Evolutionary conservation across 2,888 invertebrate genomes (phyloP).

Genomic region (Volucella zonaria): DNA sequence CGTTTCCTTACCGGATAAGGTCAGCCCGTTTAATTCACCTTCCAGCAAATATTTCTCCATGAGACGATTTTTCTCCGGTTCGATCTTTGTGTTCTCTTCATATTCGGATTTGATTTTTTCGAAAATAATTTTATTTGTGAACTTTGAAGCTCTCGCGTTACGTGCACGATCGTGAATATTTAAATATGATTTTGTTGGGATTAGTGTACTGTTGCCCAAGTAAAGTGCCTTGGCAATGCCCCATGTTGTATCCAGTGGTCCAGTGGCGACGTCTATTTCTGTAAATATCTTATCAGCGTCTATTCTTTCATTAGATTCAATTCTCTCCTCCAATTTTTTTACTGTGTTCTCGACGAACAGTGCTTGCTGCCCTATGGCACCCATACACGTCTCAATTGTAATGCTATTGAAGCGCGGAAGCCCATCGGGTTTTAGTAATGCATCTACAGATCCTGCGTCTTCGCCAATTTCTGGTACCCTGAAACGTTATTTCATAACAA

Average conservation of each 20-base stretch:
- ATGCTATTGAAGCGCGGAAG: constrained; percentile 92
- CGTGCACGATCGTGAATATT: constrained; percentile 91
- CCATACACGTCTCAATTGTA: constrained; percentile 92
- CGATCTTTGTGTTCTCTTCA: constrained; percentile 79
- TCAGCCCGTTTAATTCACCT: constrained; percentile 92
- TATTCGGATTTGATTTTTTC: constrained; percentile 82
- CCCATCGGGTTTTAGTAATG: constrained; percentile 87
- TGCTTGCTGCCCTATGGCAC: constrained; percentile 91
- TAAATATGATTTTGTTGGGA: constrained; percentile 91
- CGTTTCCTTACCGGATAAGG: constrained; percentile 84
- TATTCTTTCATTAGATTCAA: constrained; percentile 80
- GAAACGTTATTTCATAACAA: constrained; percentile 76
- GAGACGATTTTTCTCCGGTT: constrained; percentile 87
- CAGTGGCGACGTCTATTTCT: constrained; percentile 89
- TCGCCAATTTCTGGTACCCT: constrained; percentile 93
- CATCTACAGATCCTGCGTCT: constrained; percentile 90
- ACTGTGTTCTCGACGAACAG: constrained; percentile 91
- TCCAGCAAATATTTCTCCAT: constrained; percentile 91
- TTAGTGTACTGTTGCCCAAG: constrained; percentile 89
- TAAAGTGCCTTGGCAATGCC: constrained; percentile 93
- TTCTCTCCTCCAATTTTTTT: constrained; percentile 86
- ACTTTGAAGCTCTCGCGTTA: constrained; percentile 89
- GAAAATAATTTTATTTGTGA: constrained; percentile 84
- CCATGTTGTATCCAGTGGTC: constrained; percentile 92
- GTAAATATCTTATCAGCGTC: constrained; percentile 87